Evolutionary conservation across 2,797 vertebrate species (phyloP).

Genomic region (Pangasius sanitwongsei): DNA sequence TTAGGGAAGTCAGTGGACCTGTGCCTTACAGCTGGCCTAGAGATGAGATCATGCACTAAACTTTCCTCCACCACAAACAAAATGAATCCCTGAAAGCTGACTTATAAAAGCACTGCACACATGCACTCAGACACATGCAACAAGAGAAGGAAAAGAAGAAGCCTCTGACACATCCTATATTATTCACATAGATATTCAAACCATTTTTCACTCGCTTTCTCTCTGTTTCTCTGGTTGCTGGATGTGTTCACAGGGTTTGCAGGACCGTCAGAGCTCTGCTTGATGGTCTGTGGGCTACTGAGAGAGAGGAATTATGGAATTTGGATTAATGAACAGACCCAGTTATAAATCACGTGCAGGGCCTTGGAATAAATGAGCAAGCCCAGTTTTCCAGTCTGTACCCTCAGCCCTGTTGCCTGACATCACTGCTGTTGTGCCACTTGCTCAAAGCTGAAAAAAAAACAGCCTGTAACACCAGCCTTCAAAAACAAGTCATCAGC

Average conservation of each 20-base stretch:
- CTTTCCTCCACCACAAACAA: conserved; percentile 39
- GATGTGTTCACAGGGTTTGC: conserved; percentile 29
- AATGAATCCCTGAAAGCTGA: conserved; percentile 36
- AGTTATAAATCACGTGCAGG: conserved; percentile 45
- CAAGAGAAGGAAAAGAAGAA: conserved; percentile 32
- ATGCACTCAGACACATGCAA: conserved; percentile 16
- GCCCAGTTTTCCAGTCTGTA: neutral
- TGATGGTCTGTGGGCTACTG: conserved; percentile 8
- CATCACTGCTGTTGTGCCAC: conserved; percentile 14
- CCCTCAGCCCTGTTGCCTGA: neutral
- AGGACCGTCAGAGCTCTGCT: conserved; percentile 6
- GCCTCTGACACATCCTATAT: conserved; percentile 38
- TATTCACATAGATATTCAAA: neutral
- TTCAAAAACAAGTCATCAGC: conserved; percentile 52
- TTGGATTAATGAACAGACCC: conserved; percentile 44
- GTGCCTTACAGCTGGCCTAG: conserved; percentile 61
- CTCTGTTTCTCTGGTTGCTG: conserved; percentile 16
- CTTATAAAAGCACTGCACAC: conserved; percentile 5
- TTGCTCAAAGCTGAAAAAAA: conserved; percentile 28
- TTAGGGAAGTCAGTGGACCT: neutral
- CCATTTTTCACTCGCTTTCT: conserved; percentile 2
- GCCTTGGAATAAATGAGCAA: conserved; percentile 44
- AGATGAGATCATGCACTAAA: conserved; percentile 68
- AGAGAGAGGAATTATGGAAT: conserved; percentile 57
- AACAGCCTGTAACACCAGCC: conserved; percentile 24